phyloP scores from a whole-genome alignment of 2,797 vertebrate species.

The Pelochelys cantorii region DNA sequence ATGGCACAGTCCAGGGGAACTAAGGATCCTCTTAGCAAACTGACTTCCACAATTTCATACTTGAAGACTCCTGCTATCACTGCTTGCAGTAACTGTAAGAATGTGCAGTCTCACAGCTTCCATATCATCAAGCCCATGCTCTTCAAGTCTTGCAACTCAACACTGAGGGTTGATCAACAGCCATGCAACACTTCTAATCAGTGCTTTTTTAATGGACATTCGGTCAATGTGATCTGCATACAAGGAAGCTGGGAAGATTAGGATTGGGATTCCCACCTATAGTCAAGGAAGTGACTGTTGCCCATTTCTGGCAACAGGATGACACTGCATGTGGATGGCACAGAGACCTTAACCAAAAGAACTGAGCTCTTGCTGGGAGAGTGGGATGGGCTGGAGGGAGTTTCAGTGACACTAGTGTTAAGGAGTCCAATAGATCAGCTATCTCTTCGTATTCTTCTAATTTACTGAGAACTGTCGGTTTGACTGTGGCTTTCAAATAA shows the following conservation, averaged over 20 bases:
- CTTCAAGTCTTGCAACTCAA: too few relatives aligned
- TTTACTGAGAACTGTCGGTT: neutral
- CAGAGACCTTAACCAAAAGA: neutral
- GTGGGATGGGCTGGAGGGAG: fast-evolving
- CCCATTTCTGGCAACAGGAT: neutral
- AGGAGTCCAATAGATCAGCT: neutral
- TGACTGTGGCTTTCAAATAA: neutral
- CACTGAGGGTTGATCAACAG: too few relatives aligned
- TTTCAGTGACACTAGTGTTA: neutral
- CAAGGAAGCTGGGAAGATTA: neutral
- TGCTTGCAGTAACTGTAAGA: too few relatives aligned
- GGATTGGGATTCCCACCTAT: neutral
- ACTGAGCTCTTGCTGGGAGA: neutral
- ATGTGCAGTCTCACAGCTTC: too few relatives aligned
- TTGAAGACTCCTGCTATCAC: too few relatives aligned
- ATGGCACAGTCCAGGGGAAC: too few relatives aligned
- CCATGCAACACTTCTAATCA: too few relatives aligned
- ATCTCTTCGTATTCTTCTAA: neutral
- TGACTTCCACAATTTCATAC: too few relatives aligned
- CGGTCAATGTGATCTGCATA: too few relatives aligned
- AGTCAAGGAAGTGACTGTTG: neutral
- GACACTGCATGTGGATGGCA: neutral
- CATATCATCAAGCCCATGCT: too few relatives aligned
- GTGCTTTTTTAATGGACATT: too few relatives aligned
- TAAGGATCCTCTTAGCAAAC: too few relatives aligned